Evolutionary conservation across 2,797 vertebrate species (phyloP).

Genomic region (Eidolon dupreanum): DNA sequence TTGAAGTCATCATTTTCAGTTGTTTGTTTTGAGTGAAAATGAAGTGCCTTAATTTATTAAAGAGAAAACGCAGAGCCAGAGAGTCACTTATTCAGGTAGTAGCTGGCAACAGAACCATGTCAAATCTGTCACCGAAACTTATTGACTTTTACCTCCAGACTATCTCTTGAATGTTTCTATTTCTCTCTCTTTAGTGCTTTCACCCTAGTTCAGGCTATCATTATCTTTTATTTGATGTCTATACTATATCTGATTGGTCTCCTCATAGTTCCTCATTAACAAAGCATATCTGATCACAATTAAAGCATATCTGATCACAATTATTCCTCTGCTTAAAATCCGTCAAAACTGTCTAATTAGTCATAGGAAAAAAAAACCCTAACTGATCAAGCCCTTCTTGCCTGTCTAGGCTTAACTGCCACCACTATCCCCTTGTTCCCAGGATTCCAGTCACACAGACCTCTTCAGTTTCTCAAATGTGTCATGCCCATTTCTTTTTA

Average conservation of each 20-base stretch:
- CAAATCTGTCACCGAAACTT: neutral
- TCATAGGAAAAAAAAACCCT: slow-evolving; percentile 21
- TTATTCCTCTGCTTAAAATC: neutral
- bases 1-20: neutral
- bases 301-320: neutral
- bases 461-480: neutral
- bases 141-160: slow-evolving; percentile 2
- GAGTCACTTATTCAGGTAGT: neutral
- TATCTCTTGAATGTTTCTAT: neutral
- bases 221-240: neutral
- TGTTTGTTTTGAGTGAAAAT: too few relatives aligned
- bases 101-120: neutral
- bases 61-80: neutral
- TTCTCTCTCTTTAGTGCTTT: neutral
- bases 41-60: neutral
- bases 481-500: neutral
- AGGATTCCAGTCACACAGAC: neutral
- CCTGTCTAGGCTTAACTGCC: neutral
- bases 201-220: neutral
- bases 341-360: neutral
- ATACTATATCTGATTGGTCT: neutral
- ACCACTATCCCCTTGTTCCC: neutral
- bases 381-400: neutral
- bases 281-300: slow-evolving; percentile 8
- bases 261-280: neutral